These are phyloP conservation scores for Dryocosmus kuriphilus DNA, from an alignment of 2,888 invertebrate genomes.

Conservation along the genomic window DNA sequence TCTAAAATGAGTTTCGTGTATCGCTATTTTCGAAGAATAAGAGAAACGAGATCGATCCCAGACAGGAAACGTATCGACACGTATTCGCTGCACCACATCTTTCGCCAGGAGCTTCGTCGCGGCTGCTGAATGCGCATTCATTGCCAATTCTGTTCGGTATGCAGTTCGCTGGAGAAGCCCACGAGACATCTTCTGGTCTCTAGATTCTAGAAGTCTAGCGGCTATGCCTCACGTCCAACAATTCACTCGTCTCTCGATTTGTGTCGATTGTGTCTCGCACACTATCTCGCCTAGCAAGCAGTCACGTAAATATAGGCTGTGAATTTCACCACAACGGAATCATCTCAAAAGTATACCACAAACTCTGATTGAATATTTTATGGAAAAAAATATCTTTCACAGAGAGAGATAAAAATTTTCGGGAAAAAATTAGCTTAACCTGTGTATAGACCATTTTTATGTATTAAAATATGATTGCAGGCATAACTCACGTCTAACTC, in stretches of 20 bases:
- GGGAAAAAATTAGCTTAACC: no score
- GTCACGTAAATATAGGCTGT: constrained; percentile 34
- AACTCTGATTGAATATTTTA: background rate
- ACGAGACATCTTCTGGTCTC: constrained; percentile 29
- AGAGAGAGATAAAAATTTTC: background rate
- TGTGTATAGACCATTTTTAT: no score
- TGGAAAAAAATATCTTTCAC: background rate
- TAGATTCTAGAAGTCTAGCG: background rate
- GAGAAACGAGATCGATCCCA: constrained; percentile 25
- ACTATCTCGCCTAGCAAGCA: background rate
- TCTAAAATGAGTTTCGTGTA: background rate
- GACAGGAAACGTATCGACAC: constrained; percentile 59
- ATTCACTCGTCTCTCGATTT: constrained; percentile 43
- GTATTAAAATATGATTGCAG: no score
- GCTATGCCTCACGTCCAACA: constrained; percentile 47
- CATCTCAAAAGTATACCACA: constrained; percentile 13
- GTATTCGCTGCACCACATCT: constrained; percentile 59
- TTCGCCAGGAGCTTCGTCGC: constrained; percentile 55
- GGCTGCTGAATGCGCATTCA: constrained; percentile 66
- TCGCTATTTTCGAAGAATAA: constrained; percentile 9
- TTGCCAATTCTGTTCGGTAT: constrained; percentile 62
- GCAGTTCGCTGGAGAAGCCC: constrained; percentile 48
- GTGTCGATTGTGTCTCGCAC: constrained; percentile 48
- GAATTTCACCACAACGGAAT: constrained; percentile 22
- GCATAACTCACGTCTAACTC: no score